phyloP scores from a whole-genome alignment of 2,113 vertebrate species.

The Semnornis frantzii region DNA sequence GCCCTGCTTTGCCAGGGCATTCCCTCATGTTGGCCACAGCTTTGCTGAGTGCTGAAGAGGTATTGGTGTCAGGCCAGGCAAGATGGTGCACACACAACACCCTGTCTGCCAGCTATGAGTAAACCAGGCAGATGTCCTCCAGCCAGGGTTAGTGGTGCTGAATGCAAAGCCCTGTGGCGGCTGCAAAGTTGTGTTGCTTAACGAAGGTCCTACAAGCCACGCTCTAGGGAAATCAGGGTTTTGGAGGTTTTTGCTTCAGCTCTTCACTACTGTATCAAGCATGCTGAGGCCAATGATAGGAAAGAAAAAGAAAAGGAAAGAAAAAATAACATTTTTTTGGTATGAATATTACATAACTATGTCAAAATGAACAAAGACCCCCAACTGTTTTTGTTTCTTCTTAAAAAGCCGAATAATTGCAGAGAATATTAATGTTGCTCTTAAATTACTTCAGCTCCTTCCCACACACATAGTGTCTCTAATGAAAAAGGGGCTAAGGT shows the following conservation, averaged over 20 bases:
- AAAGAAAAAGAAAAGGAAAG: not conserved
- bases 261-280: not conserved
- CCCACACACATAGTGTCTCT: not conserved
- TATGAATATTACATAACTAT: not conserved
- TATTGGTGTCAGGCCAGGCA: not conserved
- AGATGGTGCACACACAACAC: fast-evolving
- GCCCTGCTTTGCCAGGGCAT: not conserved
- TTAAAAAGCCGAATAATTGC: not conserved
- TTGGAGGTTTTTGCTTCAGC: not conserved
- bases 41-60: not conserved
- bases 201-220: not conserved
- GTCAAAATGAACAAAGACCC: not conserved
- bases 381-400: not conserved
- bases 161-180: not conserved
- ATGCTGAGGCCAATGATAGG: not conserved
- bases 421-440: not conserved
- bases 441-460: not conserved
- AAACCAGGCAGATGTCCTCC: not conserved
- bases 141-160: not conserved
- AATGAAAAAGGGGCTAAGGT: not conserved
- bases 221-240: not conserved
- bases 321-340: not conserved
- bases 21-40: not conserved
- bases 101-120: not conserved
- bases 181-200: not conserved